Conservation (phyloP, 2,888 invertebrate species). For the Tigriopus californicus region DNA sequence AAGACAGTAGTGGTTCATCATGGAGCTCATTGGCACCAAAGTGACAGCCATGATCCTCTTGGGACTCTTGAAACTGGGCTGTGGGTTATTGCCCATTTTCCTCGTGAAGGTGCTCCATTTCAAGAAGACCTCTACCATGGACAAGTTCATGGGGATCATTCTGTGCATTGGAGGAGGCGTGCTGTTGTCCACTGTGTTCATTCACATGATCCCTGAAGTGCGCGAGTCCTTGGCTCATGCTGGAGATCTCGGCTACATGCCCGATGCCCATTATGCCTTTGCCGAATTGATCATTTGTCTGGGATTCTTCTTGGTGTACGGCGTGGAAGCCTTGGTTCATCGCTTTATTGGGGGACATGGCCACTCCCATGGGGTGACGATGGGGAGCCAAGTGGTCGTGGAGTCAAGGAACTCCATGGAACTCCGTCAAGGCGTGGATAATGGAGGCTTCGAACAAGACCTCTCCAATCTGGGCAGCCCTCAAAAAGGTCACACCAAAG, state of each 20-base stretch:
- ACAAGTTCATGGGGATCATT: constrained; percentile 36
- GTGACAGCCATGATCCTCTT: constrained; percentile 32
- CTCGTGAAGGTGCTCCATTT: background rate
- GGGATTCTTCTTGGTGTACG: constrained; percentile 37
- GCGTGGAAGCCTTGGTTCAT: constrained; percentile 32
- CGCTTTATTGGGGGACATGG: constrained; percentile 19
- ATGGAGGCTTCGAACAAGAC: no score
- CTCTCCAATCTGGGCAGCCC: no score
- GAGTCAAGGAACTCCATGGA: no score
- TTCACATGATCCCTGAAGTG: constrained; percentile 62
- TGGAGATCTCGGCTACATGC: background rate
- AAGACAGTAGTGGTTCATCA: constrained; percentile 18
- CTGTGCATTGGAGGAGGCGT: constrained; percentile 72
- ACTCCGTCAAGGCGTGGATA: no score
- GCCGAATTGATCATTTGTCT: constrained; percentile 34
- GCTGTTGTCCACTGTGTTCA: constrained; percentile 55
- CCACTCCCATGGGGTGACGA: background rate
- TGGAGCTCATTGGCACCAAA: constrained; percentile 31
- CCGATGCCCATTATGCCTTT: constrained; percentile 26
- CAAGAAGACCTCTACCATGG: constrained; percentile 8
- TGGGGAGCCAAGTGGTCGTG: no score
- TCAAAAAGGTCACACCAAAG: no score
- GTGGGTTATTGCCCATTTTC: constrained; percentile 31
- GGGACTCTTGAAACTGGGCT: constrained; percentile 31
- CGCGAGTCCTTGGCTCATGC: constrained; percentile 41